These are phyloP conservation scores for Pseudomyrmex flavicornis DNA, from an alignment of 1,140 invertebrate species.

Conservation along the genomic window DNA sequence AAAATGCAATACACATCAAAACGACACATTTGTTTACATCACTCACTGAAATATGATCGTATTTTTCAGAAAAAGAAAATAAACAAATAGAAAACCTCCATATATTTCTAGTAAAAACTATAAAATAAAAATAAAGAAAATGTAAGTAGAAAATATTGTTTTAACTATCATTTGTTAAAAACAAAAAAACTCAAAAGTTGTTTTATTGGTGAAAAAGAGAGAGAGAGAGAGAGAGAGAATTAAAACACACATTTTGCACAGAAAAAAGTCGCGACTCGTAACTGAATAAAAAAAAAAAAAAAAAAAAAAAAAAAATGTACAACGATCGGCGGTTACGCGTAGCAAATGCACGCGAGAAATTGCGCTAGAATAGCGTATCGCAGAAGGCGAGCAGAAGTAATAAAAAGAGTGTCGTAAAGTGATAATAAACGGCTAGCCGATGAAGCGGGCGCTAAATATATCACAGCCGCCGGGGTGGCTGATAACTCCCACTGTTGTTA, in stretches of 20 bases:
- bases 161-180: too few species aligned
- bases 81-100: too few species aligned
- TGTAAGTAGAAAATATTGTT: too few species aligned
- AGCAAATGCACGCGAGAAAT: conserved; percentile 15
- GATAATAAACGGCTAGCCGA: conserved; percentile 44
- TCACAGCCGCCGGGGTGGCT: background rate
- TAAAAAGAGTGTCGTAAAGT: conserved; percentile 39
- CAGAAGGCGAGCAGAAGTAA: background rate
- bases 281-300: too few species aligned
- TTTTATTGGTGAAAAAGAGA: background rate
- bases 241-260: background rate
- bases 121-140: too few species aligned
- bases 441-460: conserved; percentile 51
- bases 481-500: conserved; percentile 52
- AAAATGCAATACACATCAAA: too few species aligned
- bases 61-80: too few species aligned
- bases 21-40: too few species aligned
- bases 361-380: conserved; percentile 16
- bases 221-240: background rate
- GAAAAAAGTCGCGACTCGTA: background rate
- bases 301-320: background rate
- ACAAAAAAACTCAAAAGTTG: background rate
- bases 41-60: too few species aligned
- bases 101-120: too few species aligned
- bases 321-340: background rate